phyloP scores from a whole-genome alignment of 2,797 vertebrate species.

The Echiichthys vipera region DNA sequence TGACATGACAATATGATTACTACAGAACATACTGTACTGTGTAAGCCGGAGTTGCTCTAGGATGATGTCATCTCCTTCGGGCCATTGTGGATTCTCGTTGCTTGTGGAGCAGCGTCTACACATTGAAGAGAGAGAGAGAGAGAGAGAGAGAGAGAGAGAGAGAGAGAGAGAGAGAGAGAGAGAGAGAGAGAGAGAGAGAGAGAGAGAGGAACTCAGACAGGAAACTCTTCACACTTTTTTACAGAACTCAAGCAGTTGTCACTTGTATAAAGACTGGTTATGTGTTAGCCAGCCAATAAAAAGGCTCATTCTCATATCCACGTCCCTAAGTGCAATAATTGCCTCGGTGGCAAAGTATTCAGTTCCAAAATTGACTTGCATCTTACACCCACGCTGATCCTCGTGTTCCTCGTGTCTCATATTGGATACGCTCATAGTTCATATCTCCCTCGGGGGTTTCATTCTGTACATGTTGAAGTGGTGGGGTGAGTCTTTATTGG shows the following conservation, averaged over 20 bases:
- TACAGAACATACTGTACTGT: constrained; percentile 65
- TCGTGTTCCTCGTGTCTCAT: constrained; percentile 14
- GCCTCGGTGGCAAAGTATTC: constrained; percentile 35
- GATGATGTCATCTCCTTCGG: constrained; percentile 78
- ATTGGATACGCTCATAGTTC: constrained; percentile 39
- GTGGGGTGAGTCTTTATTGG: constrained; percentile 27
- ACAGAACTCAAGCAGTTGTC: constrained; percentile 57
- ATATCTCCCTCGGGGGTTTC: constrained; percentile 37
- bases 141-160: constrained; percentile 6
- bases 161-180: constrained; percentile 23
- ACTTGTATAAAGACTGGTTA: constrained; percentile 43
- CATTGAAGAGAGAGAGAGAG: constrained; percentile 29
- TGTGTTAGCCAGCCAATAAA: constrained; percentile 34
- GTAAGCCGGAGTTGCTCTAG: constrained; percentile 55
- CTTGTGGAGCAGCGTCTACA: constrained; percentile 39
- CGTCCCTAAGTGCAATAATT: constrained; percentile 14
- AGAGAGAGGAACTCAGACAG: constrained; percentile 51
- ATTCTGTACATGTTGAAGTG: constrained; percentile 25
- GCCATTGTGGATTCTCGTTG: constrained; percentile 53
- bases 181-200: neutral
- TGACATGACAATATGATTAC: constrained; percentile 80
- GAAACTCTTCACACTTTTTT: constrained; percentile 53
- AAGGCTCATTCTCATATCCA: constrained; percentile 14
- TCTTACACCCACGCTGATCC: constrained; percentile 35
- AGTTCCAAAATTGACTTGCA: constrained; percentile 49